These are phyloP conservation scores for Menidia menidia DNA, from an alignment of 2,797 vertebrate species.

Conservation along the genomic window DNA sequence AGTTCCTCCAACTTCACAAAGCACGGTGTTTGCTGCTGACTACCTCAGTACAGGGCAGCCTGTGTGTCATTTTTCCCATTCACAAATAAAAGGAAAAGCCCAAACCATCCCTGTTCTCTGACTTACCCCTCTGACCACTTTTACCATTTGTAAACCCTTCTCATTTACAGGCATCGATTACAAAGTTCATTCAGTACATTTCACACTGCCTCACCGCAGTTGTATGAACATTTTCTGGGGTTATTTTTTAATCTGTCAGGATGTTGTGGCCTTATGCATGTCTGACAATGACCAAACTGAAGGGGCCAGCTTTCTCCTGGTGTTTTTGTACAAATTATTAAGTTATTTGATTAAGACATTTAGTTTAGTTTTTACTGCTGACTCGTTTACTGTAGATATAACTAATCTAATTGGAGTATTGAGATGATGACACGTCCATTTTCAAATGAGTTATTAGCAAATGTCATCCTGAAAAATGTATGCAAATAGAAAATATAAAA, in stretches of 20 bases:
- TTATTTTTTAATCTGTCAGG: background rate
- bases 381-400: no score
- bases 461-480: no score
- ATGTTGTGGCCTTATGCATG: constrained; percentile 5
- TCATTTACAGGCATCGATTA: background rate
- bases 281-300: background rate
- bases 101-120: background rate
- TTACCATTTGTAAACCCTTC: background rate
- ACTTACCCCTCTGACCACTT: background rate
- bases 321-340: background rate
- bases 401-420: no score
- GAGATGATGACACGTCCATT: no score
- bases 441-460: no score
- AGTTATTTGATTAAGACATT: background rate
- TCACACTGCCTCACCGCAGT: background rate
- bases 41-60: background rate
- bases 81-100: no score
- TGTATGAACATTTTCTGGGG: background rate
- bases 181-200: background rate
- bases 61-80: no score
- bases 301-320: no score
- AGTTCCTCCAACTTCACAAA: background rate
- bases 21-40: background rate
- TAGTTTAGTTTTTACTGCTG: no score
- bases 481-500: background rate